phyloP scores from a whole-genome alignment of 2,888 invertebrate genomes.

The Orthosia gothica region DNA sequence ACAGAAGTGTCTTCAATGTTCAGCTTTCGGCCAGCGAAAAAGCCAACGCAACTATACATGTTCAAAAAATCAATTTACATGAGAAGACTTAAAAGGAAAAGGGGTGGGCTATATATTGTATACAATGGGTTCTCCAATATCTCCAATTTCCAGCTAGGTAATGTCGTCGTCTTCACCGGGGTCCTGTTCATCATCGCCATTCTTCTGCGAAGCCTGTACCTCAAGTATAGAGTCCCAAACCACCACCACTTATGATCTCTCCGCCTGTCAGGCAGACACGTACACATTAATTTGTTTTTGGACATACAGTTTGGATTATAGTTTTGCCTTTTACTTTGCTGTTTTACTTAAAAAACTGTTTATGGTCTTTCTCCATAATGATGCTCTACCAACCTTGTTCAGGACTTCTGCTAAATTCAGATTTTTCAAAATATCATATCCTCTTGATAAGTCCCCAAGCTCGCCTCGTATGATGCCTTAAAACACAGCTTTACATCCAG shows the following conservation, averaged over 20 bases:
- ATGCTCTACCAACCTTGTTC: neutral
- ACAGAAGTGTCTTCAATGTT: conserved; percentile 64
- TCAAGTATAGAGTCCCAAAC: conserved; percentile 21
- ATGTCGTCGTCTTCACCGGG: conserved; percentile 63
- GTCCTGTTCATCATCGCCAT: conserved; percentile 24
- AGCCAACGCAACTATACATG: conserved; percentile 59
- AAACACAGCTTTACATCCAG: neutral
- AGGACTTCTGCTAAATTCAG: neutral
- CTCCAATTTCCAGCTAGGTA: conserved; percentile 48
- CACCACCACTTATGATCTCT: conserved; percentile 2
- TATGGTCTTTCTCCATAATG: neutral
- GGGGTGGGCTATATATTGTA: neutral
- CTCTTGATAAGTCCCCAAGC: neutral
- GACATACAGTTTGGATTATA: conserved; percentile 34
- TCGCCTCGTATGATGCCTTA: neutral
- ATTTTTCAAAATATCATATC: neutral
- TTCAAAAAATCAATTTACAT: conserved; percentile 68
- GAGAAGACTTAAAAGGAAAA: conserved; percentile 39
- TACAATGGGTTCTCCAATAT: neutral
- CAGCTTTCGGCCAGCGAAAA: conserved; percentile 52
- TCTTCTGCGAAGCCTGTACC: conserved; percentile 20
- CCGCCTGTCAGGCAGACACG: neutral
- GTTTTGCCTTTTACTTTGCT: conserved; percentile 16
- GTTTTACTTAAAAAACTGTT: neutral
- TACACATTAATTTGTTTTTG: neutral